Evolutionary conservation across 1,140 invertebrate species (phyloP), one percentile per base, ranked within the genome.

Genomic region (Rhyacophila brunnea): DNA sequence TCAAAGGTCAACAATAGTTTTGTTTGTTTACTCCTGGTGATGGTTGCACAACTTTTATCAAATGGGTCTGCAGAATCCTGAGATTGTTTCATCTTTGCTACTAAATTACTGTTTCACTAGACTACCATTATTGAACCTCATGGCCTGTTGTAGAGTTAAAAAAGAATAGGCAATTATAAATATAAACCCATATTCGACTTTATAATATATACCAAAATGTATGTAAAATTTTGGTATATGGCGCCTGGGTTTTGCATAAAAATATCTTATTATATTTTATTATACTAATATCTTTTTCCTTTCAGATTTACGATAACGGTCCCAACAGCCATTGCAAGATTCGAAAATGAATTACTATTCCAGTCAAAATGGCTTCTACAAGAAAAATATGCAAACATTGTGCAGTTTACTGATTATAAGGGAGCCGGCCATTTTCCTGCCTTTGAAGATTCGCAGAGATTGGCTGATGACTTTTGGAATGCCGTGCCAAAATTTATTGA

Each of bases 361-460:
- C 17, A 54, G 0, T 72, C 83, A 0, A 74, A 85, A 46, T 72
- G 68, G 1, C 47, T 83, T 2, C 50, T 87, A 7, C 66, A 71
- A 46, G 62, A 71, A 0, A 81, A 75, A 62, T 87, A 73, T 63
- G 64, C 64, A 3, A 83, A 87, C 67, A 58, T 88, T 5, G 69
- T 86, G 14, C 81, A 85, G 35, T 72, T 78, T 11, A 83, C 72
- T 13, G 73, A 84, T 62, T 67, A 81, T 35, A 28, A 68, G 2
- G 71, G 77, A 7, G 89, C 88, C 3, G 91, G 91, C 7, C 91
- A 93, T 71, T 93, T 93, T 69, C 85, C 85, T 11, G 89, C 89
- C 0, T 82, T 92, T 48, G 88, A 93, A 72, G 74, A 84, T 53
- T 89, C 89, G 0, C 57, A 81, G 64, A 47, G 83, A 3, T 63